phyloP scores from a whole-genome alignment of 2,797 vertebrate genomes.

The Syndactyla subalaris region DNA sequence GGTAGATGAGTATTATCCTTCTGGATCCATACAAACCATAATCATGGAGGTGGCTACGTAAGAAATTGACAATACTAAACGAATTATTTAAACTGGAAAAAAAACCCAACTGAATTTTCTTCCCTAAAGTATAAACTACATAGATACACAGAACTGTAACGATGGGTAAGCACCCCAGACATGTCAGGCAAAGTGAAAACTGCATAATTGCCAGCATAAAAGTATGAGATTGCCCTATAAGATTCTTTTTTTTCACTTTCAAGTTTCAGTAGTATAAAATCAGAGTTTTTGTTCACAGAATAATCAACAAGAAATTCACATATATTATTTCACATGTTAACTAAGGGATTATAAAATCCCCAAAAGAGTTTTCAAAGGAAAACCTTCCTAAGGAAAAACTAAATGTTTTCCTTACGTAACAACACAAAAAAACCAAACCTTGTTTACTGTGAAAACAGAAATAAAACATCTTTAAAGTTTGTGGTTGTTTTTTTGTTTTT shows the following conservation, averaged over 20 bases:
- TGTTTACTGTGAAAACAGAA: constrained; percentile 20
- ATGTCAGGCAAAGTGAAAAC: background rate
- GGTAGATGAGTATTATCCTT: background rate
- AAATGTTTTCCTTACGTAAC: constrained; percentile 22
- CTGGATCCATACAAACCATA: background rate
- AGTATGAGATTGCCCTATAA: background rate
- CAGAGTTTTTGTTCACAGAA: background rate
- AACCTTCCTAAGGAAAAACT: background rate
- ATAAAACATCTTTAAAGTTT: background rate
- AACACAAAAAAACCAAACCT: background rate
- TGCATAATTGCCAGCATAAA: background rate
- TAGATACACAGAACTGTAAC: background rate
- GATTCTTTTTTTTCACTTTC: background rate
- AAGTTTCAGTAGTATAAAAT: background rate
- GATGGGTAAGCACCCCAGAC: background rate
- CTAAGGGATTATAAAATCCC: background rate
- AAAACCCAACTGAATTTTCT: background rate
- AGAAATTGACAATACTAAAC: background rate
- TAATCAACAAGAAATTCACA: background rate
- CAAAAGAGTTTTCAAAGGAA: background rate
- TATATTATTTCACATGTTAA: background rate
- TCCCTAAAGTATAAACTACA: background rate
- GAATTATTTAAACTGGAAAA: background rate
- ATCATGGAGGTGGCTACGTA: background rate
- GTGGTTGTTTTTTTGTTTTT: background rate